Evolutionary conservation across 2,797 vertebrate genomes (phyloP), one percentile per base, ranked within the genome.

Genomic region (Perdix hodgsoniae): DNA sequence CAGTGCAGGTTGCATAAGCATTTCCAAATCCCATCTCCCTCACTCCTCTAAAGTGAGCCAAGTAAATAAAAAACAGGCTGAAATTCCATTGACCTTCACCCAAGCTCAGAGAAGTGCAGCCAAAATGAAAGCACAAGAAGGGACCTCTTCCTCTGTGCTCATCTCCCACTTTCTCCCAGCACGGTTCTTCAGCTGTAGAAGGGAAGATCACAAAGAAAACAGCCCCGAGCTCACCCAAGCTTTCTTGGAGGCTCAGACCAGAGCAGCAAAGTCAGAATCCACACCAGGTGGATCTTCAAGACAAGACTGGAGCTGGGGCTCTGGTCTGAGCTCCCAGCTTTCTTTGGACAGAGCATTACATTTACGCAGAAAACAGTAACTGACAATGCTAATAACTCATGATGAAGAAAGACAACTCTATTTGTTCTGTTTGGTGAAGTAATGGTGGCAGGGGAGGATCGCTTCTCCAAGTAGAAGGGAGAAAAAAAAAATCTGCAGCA

Each of bases 21-120:
- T 69, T 82, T 84, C 81, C 81, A 93, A 78, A 85, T 45, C 81
- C 64, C 74, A 33, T 45, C 90, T 78, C 44, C 67, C 17, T 23
- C 12, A 5, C 50, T 33, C n/a, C 45, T 73, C 60, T 49, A 39
- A 83, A 89, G 31, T 2, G 10, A 67, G 63, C 57, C 27, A 57
- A 61, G 31, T 29, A 88, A 83, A 87, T n/a, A 66, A 83, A 66
- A 83, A 81, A 22, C 26, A 39, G 33, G 26, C 19, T 79, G 64
- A 50, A 70, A 66, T 2, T 64, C 2, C 37, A 66, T 8, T 16
- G 42, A 88, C 83, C 76, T n/a, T 90, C 71, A 56, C 67, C 27
- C 74, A 24, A 10, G 4, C 69, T 67, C 66, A 26, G n/a, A 87
- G 61, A 54, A 60, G 39, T 2, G 6, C 1, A 4, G 26, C 26